Conservation (phyloP, 1,140 invertebrate species). For the Aphelenchoides besseyi region DNA sequence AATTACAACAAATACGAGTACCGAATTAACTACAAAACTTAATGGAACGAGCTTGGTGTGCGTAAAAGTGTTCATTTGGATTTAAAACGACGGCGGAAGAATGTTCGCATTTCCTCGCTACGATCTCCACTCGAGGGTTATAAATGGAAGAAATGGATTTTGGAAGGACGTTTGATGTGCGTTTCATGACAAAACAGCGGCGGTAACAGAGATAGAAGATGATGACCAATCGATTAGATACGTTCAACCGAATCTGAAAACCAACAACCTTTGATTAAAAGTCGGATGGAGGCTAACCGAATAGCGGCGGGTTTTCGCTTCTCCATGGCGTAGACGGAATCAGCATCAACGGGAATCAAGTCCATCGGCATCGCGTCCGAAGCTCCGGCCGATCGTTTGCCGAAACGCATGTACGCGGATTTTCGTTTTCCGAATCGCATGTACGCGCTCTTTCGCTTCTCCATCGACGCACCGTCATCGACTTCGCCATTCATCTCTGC, state of each 20-base stretch:
- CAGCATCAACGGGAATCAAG: not conserved
- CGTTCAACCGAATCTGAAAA: not conserved
- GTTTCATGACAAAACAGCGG: not conserved
- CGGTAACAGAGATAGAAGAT: not conserved
- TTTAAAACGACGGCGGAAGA: no score
- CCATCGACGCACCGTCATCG: not conserved
- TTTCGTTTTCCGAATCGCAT: conserved; percentile 1
- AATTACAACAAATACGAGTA: no score
- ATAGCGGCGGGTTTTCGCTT: conserved; percentile 8
- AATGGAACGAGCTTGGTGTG: no score
- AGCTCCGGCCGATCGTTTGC: conserved; percentile 9
- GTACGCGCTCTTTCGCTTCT: conserved; percentile 12
- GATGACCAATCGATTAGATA: not conserved
- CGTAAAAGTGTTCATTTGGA: no score
- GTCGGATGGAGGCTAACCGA: not conserved
- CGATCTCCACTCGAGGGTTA: conserved; percentile 4
- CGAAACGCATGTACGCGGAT: conserved; percentile 9
- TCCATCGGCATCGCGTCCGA: not conserved
- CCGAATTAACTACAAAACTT: no score
- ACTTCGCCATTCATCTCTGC: not conserved
- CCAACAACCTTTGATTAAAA: not conserved
- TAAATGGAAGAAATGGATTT: not conserved
- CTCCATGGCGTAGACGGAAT: not conserved
- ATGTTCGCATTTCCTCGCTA: no score
- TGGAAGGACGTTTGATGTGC: not conserved